phyloP scores from a whole-genome alignment of 2,888 invertebrate species.

The Tetragnatha montana region DNA sequence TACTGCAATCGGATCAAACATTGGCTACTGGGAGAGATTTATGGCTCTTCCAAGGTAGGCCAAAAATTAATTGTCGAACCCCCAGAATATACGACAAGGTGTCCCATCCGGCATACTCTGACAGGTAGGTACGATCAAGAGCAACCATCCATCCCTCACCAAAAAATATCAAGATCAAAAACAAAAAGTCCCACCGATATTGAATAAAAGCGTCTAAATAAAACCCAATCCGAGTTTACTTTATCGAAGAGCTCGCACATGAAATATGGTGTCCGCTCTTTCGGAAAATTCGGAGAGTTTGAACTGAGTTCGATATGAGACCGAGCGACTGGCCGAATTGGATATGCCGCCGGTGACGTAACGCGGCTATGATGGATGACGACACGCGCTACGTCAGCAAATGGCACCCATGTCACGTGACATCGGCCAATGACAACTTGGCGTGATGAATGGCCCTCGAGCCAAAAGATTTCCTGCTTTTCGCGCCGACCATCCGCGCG shows the following conservation, averaged over 20 bases:
- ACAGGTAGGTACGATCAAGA: neutral
- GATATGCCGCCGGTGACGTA: conserved; percentile 26
- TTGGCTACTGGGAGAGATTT: neutral
- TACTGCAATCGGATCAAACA: too few relatives aligned
- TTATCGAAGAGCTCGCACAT: conserved; percentile 38
- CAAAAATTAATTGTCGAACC: neutral
- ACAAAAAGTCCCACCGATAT: neutral
- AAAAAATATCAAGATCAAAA: neutral
- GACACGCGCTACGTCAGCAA: conserved; percentile 56
- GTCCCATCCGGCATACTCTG: neutral
- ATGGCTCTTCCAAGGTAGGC: neutral
- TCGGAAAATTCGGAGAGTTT: conserved; percentile 55
- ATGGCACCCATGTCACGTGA: conserved; percentile 55
- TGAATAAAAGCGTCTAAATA: neutral
- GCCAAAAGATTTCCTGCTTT: conserved; percentile 48
- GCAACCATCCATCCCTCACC: neutral
- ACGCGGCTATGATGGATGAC: conserved; percentile 49
- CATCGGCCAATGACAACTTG: conserved; percentile 47
- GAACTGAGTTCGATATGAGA: conserved; percentile 27
- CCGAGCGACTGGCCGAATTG: conserved; percentile 17
- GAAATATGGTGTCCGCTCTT: conserved; percentile 46
- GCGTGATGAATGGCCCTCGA: conserved; percentile 44
- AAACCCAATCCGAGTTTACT: conserved; percentile 20
- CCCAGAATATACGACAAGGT: neutral
- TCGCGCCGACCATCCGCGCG: conserved; percentile 37